These are phyloP conservation scores for Poeciliopsis gracilis DNA, from an alignment of 2,797 vertebrate genomes.

Conservation along the genomic window DNA sequence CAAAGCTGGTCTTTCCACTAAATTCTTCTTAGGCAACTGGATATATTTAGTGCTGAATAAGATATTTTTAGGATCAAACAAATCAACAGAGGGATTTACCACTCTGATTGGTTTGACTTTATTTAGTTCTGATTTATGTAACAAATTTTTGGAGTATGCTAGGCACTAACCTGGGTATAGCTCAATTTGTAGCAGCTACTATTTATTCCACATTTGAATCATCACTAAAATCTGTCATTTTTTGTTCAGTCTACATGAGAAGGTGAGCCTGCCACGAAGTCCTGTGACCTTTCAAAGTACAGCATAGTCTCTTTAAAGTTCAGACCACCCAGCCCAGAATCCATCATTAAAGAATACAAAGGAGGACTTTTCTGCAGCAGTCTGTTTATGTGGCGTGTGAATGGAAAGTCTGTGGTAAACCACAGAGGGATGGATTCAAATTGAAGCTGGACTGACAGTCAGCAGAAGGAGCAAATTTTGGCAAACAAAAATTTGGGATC, in stretches of 20 bases:
- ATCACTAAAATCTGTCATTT: background rate
- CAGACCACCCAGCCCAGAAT: constrained; percentile 39
- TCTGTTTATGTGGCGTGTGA: constrained; percentile 34
- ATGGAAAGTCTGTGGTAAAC: constrained; percentile 48
- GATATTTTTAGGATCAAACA: constrained; percentile 64
- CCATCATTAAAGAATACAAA: constrained; percentile 19
- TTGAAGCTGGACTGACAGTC: constrained; percentile 28
- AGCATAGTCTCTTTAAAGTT: constrained; percentile 25
- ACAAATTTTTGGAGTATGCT: constrained; percentile 24
- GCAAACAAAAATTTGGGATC: constrained; percentile 21
- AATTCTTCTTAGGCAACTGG: constrained; percentile 50
- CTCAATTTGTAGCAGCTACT: constrained; percentile 22
- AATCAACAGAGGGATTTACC: constrained; percentile 64
- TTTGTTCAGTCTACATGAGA: background rate
- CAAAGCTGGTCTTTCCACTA: constrained; percentile 62
- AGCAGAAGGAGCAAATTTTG: constrained; percentile 24
- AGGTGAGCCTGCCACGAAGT: background rate
- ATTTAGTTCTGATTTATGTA: constrained; percentile 34
- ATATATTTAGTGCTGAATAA: constrained; percentile 63
- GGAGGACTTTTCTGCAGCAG: constrained; percentile 24
- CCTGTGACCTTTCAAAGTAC: constrained; percentile 54
- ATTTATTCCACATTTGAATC: constrained; percentile 24
- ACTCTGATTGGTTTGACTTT: background rate
- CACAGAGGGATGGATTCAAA: constrained; percentile 30
- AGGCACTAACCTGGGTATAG: constrained; percentile 4